phyloP scores from a whole-genome alignment of 2,888 invertebrate species.

The Plebejus anna region DNA sequence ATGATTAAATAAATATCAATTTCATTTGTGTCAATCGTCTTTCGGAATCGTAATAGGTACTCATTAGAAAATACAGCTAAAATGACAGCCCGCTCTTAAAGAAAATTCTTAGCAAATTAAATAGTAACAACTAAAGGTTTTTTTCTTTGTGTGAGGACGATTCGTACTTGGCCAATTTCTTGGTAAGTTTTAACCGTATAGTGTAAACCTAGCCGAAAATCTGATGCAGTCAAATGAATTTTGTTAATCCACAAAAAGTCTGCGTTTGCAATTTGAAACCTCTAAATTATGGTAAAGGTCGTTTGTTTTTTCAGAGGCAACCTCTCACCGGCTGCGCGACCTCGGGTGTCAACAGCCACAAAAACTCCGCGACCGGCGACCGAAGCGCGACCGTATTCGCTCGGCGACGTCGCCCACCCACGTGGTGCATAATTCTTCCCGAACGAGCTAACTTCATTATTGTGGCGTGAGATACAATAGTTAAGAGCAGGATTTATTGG shows the following conservation, averaged over 20 bases:
- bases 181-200: too few relatives aligned
- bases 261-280: slow-evolving; percentile 46
- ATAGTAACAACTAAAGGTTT: not conserved
- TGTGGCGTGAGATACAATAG: slow-evolving; percentile 79
- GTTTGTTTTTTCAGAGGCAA: slow-evolving; percentile 69
- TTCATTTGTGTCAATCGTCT: too few relatives aligned
- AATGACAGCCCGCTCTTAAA: too few relatives aligned
- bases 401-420: slow-evolving; percentile 72
- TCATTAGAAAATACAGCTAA: too few relatives aligned
- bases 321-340: slow-evolving; percentile 59
- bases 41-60: too few relatives aligned
- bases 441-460: slow-evolving; percentile 80
- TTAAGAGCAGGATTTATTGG: slow-evolving; percentile 80
- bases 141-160: not conserved
- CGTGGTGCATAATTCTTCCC: slow-evolving; percentile 76
- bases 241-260: slow-evolving; percentile 13
- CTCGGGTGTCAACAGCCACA: slow-evolving; percentile 61
- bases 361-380: slow-evolving; percentile 61
- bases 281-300: slow-evolving; percentile 41
- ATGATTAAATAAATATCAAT: too few relatives aligned
- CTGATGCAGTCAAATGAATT: not conserved
- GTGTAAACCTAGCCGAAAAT: not conserved
- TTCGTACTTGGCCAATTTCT: not conserved
- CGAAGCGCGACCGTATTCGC: slow-evolving; percentile 55
- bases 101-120: too few relatives aligned